These are phyloP conservation scores for Hydrochoerus hydrochaeris DNA, from an alignment of 2,113 vertebrate species.

Conservation along the genomic window DNA sequence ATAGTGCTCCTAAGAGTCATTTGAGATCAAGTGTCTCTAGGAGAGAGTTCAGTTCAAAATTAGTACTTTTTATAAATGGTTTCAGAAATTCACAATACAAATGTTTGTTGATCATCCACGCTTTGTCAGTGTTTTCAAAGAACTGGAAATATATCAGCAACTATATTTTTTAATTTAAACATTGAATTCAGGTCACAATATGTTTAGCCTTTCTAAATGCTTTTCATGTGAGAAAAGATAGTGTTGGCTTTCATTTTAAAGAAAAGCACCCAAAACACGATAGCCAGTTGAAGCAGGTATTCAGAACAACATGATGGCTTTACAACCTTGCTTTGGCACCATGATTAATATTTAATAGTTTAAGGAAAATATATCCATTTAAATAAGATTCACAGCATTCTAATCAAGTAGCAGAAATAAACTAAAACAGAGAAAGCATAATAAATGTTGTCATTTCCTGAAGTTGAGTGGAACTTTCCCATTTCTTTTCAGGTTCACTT, in stretches of 20 bases:
- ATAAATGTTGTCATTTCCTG: constrained; percentile 84
- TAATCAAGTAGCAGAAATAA: constrained; percentile 66
- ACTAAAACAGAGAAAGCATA: constrained; percentile 73
- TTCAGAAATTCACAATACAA: constrained; percentile 45
- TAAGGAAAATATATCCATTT: constrained; percentile 25
- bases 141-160: not conserved
- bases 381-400: constrained; percentile 44
- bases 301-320: not conserved
- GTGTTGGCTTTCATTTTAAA: constrained; percentile 31
- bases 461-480: constrained; percentile 87
- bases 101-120: not conserved
- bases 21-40: constrained; percentile 75
- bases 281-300: not conserved
- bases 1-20: constrained; percentile 65
- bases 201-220: not conserved
- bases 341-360: constrained; percentile 34
- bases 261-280: not conserved
- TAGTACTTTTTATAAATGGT: constrained; percentile 68
- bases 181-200: not conserved
- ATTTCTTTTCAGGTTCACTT: constrained; percentile 86
- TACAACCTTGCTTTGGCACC: not conserved
- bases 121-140: not conserved
- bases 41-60: constrained; percentile 51
- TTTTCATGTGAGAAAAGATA: not conserved
- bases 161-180: not conserved